A percentile compares a stretch with the other conserved stretches of the same genome.
phyloP scores from a whole-genome alignment of 2,113 vertebrate species.

The Tragelaphus imberbis region DNA sequence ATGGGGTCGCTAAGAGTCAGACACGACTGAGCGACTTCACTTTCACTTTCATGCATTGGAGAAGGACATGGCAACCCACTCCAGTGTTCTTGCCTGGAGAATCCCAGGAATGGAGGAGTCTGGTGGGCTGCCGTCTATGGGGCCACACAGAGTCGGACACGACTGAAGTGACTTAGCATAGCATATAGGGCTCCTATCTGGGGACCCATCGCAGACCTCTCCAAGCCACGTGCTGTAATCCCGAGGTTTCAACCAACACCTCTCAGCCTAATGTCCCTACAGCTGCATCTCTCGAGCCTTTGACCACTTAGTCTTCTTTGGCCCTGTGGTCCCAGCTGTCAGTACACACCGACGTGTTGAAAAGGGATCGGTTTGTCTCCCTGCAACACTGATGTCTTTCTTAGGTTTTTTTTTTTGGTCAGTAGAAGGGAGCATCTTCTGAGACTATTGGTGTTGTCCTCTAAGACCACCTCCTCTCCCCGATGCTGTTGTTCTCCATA shows the following conservation, averaged over 20 bases:
- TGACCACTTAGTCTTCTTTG: background rate
- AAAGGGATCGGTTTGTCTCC: background rate
- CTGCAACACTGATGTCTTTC: background rate
- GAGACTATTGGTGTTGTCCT: background rate
- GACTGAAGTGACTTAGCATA: no score
- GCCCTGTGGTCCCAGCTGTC: background rate
- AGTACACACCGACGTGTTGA: background rate
- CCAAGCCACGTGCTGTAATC: background rate
- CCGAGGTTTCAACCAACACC: background rate
- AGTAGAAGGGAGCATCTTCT: background rate
- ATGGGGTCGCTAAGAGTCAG: no score
- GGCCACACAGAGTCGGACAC: no score
- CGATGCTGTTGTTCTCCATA: background rate
- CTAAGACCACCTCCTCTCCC: background rate
- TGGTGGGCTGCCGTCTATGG: no score
- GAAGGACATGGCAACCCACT: no score
- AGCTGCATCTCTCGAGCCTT: background rate
- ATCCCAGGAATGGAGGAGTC: no score
- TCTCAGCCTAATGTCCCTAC: background rate
- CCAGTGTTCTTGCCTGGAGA: no score
- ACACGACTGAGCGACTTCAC: no score
- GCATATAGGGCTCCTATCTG: background rate
- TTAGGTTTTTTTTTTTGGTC: background rate
- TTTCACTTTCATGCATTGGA: no score
- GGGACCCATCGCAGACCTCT: background rate